Conservation (phyloP, 1,140 invertebrate genomes). For the Drosophila busckii region DNA sequence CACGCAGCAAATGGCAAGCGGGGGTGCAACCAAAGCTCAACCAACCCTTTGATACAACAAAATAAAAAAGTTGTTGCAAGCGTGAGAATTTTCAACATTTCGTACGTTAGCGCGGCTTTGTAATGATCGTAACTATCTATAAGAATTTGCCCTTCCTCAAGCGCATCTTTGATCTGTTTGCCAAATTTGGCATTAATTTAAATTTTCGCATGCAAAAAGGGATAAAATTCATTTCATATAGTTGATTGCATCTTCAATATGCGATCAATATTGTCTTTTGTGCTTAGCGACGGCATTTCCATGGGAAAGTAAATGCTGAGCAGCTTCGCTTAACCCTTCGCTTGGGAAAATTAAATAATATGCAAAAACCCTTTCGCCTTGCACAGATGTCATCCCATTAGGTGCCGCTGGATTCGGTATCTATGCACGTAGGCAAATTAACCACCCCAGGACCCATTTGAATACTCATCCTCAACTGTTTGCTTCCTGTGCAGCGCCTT, state of each 20-base stretch:
- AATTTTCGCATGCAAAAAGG: slow-evolving; percentile 48
- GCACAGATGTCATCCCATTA: slow-evolving; percentile 72
- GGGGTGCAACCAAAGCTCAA: slow-evolving; percentile 26
- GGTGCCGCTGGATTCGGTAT: slow-evolving; percentile 43
- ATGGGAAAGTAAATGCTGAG: slow-evolving; percentile 72
- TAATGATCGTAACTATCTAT: slow-evolving; percentile 21
- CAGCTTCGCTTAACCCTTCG: slow-evolving; percentile 46
- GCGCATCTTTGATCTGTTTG: too few species aligned
- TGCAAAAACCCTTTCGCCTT: slow-evolving; percentile 52
- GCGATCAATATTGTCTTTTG: slow-evolving; percentile 75
- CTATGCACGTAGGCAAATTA: slow-evolving; percentile 69
- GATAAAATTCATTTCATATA: slow-evolving; percentile 51
- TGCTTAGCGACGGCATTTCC: slow-evolving; percentile 58
- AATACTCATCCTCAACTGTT: slow-evolving; percentile 65
- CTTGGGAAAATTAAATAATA: slow-evolving; percentile 76
- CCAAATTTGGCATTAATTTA: slow-evolving; percentile 69
- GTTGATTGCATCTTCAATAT: slow-evolving; percentile 75
- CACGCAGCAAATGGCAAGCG: slow-evolving; percentile 7
- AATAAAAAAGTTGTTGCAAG: too few species aligned
- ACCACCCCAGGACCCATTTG: slow-evolving; percentile 62
- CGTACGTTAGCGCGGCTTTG: too few species aligned
- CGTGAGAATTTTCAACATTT: too few species aligned
- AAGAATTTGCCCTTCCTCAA: background rate
- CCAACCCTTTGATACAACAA: too few species aligned
- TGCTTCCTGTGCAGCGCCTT: slow-evolving; percentile 43